These are phyloP conservation scores for Halichondria panicea DNA, from an alignment of 37 sponge, comb jelly and placozoan genomes.

Conservation along the genomic window DNA sequence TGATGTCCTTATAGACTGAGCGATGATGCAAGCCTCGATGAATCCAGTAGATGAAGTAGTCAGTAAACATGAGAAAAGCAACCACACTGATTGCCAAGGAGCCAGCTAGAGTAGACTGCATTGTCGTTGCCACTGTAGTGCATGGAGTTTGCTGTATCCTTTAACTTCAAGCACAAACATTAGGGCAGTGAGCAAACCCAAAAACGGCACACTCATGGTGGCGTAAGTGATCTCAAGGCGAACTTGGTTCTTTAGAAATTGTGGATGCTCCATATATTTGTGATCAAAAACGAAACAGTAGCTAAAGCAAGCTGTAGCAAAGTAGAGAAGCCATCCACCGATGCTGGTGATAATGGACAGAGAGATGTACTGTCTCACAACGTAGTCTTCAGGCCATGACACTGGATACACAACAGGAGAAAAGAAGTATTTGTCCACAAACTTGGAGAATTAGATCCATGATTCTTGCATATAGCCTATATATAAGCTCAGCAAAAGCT, in stretches of 20 bases:
- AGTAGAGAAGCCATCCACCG: conserved; percentile 63
- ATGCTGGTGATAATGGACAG: conserved; percentile 40
- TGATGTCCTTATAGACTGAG: conserved; percentile 77
- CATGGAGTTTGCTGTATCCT: conserved; percentile 78
- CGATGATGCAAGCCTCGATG: conserved; percentile 75
- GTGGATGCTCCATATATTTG: conserved; percentile 63
- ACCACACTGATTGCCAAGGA: conserved; percentile 42
- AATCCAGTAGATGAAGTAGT: conserved; percentile 85
- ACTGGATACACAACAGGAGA: conserved; percentile 84
- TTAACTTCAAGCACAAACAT: conserved; percentile 72
- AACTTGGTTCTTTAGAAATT: conserved; percentile 74
- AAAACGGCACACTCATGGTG: conserved; percentile 50
- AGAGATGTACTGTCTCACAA: conserved; percentile 47
- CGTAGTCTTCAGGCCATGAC: conserved; percentile 49
- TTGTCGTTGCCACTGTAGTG: too few relatives aligned
- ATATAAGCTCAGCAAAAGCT: too few relatives aligned
- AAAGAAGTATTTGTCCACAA: conserved; percentile 55
- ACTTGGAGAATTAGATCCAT: conserved; percentile 81
- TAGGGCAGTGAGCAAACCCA: conserved; percentile 56
- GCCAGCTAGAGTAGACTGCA: too few relatives aligned
- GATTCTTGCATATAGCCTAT: too few relatives aligned
- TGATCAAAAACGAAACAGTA: conserved; percentile 76
- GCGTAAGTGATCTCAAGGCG: conserved; percentile 65
- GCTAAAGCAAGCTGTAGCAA: conserved; percentile 44
- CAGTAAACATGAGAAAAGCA: conserved; percentile 82